Base-by-base conservation (phyloP, 2,888 invertebrate genomes). In the Nebria brevicollis region DNA sequence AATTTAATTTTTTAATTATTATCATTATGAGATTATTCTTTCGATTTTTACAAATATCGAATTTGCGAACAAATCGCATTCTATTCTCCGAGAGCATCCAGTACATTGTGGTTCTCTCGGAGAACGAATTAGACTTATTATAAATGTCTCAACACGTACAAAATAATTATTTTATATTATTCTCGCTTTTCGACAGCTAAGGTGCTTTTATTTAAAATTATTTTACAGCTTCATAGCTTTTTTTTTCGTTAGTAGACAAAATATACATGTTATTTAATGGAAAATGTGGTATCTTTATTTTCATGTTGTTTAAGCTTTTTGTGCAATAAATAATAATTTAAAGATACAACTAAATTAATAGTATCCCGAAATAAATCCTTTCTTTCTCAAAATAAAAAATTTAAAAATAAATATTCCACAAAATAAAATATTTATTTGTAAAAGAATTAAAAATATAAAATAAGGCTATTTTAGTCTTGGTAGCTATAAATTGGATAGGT, bases 181-280 rank as follows among this genome's bases (percentile, higher is more conserved):
- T 81, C 75, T 68, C 77, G 81, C 81, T 81, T 81, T 41, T 54
- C 15, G 66, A 81, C 77, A 81, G 81, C 81, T 81, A 73, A 64
- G 72, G 81, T 81, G 81, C 81, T 77, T 79, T 81, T 81, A 76
- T 77, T 76, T 81, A 73, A 79, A 81, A 80, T 73, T 13, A 41
- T 20, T 77, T 15, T 81, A 81, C 34, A 73, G 81, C 81, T 81
- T 72, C 41, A 72, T 43, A 81, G 81, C 73, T 81, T 81, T 77
- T 54, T 34, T 13, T 54, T 80, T 77, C 76, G 81, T 81, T 81
- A 81, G 81, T 54, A 54, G 54, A 54, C 65, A 81, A 72, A 73
- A 66, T 77, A 81, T 81, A 77, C 76, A 81, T 81, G 81, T 81
- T 81, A 81, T 81, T 81, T 77, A 77, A 81, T 81, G 77, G 81